A percentile compares a stretch with the other conserved stretches of the same genome.
Conservation (phyloP, 2,797 vertebrate genomes). For the Alexandromys oeconomus region DNA sequence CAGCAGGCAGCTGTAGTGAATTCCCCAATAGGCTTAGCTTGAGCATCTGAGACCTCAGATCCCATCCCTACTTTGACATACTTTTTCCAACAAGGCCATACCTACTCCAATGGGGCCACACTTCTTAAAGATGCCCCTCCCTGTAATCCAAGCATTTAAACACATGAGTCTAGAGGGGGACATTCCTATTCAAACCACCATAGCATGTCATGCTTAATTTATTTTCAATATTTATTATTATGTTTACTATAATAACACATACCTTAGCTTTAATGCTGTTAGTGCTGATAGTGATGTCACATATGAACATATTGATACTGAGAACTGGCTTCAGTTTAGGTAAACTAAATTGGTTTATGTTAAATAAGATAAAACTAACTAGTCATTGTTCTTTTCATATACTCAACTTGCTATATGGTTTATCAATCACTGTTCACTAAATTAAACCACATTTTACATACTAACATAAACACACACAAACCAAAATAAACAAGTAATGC, state of each 20-base stretch:
- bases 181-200: neutral
- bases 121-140: no score
- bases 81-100: neutral
- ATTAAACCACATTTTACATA: neutral
- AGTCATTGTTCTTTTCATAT: neutral
- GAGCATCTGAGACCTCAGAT: neutral
- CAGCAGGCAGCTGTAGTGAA: neutral
- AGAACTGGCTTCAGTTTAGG: neutral
- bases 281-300: neutral
- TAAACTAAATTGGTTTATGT: neutral
- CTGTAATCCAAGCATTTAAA: neutral
- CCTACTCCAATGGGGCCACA: neutral
- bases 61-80: neutral
- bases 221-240: neutral
- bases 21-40: neutral
- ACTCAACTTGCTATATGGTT: no score
- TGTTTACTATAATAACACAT: neutral
- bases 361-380: neutral
- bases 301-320: neutral
- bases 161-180: neutral
- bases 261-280: neutral
- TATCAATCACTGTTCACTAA: neutral
- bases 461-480: neutral
- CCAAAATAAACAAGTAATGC: neutral
- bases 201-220: neutral